These are phyloP conservation scores for Drosophila bunnanda DNA, from an alignment of 2,888 invertebrate genomes.

Conservation along the genomic window DNA sequence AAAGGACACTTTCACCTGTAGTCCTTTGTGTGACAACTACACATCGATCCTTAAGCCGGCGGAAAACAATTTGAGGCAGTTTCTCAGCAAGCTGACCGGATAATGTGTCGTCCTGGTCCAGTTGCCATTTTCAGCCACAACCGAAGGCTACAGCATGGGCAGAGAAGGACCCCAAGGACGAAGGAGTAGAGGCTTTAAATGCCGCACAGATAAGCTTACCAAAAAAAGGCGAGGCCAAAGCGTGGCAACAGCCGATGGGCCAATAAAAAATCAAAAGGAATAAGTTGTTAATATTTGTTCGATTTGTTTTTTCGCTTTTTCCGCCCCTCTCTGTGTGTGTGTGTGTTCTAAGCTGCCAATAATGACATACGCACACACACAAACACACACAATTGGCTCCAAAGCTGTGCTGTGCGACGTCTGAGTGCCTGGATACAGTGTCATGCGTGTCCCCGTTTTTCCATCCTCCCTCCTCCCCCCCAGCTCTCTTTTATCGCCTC, in stretches of 20 bases:
- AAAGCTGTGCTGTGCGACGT: conserved; percentile 59
- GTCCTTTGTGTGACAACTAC: conserved; percentile 9
- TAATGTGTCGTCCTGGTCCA: conserved; percentile 18
- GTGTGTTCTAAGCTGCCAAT: conserved; percentile 66
- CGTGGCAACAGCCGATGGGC: conserved; percentile 42
- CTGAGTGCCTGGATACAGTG: conserved; percentile 69
- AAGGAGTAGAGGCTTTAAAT: conserved; percentile 21
- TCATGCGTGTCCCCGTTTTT: conserved; percentile 19
- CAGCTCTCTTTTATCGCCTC: conserved; percentile 21
- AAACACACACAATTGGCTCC: conserved; percentile 60
- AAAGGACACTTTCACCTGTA: too few relatives aligned
- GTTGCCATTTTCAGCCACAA: conserved; percentile 18
- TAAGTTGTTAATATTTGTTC: conserved; percentile 71
- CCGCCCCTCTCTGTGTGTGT: conserved; percentile 18
- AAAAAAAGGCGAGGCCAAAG: conserved; percentile 7
- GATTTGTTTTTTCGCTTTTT: conserved; percentile 63
- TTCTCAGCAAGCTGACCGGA: conserved; percentile 29
- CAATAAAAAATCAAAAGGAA: conserved; percentile 75
- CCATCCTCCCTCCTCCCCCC: not conserved
- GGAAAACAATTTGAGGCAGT: conserved; percentile 12
- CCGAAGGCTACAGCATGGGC: not conserved
- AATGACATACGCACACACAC: conserved; percentile 49
- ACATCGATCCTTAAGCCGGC: conserved; percentile 1
- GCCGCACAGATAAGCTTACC: conserved; percentile 31
- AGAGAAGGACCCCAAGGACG: not conserved